Evolutionary conservation across 1,140 invertebrate genomes (phyloP).

Genomic region (Hyposmocoma kahamanoa): DNA sequence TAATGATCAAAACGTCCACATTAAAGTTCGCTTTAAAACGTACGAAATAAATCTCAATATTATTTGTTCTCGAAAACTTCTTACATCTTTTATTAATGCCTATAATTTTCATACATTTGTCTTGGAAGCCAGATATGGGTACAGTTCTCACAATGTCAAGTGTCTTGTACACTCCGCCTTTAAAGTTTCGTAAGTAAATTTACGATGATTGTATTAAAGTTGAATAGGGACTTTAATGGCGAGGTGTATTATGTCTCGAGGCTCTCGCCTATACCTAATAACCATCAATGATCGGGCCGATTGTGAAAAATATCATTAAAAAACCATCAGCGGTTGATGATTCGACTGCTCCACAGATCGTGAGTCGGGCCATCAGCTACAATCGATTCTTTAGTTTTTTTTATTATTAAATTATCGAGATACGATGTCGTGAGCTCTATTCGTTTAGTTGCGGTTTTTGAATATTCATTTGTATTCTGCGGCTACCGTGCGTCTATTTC

Average conservation of each 20-base stretch:
- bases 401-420: conserved; percentile 64
- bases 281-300: conserved; percentile 66
- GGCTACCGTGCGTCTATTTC: no score
- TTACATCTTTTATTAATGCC: no score
- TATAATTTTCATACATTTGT: conserved; percentile 5
- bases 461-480: conserved; percentile 17
- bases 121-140: not conserved
- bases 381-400: conserved; percentile 58
- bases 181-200: not conserved
- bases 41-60: no score
- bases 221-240: not conserved
- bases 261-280: conserved; percentile 60
- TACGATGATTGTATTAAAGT: not conserved
- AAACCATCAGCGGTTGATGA: conserved; percentile 68
- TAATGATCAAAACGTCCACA: no score
- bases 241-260: conserved; percentile 36
- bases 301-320: conserved; percentile 73
- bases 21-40: no score
- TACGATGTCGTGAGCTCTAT: conserved; percentile 17
- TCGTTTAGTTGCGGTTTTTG: conserved; percentile 19
- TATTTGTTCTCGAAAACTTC: no score
- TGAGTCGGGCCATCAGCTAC: conserved; percentile 54
- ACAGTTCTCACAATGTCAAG: not conserved
- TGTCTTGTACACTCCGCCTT: not conserved
- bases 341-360: conserved; percentile 47